A percentile compares a stretch with the other conserved stretches of the same genome.
Evolutionary conservation across 2,113 vertebrate genomes (phyloP).

Genomic region (Struthio camelus): DNA sequence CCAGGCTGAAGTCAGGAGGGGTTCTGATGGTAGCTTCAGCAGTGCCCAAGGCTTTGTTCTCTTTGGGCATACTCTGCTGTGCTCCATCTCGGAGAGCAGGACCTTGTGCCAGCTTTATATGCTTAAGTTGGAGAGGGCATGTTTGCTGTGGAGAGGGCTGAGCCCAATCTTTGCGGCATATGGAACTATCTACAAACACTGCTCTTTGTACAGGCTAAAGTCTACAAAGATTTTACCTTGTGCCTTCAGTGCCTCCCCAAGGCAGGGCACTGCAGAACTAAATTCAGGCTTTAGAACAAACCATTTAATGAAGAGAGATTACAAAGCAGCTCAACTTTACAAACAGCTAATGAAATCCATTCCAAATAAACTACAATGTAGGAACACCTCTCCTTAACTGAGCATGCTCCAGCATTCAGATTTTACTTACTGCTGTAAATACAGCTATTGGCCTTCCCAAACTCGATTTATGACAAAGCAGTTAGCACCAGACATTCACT

Average conservation of each 20-base stretch:
- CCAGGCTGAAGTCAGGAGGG: not conserved
- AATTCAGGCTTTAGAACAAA: not conserved
- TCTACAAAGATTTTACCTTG: not conserved
- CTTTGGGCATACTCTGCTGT: not conserved
- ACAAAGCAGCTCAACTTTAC: not conserved
- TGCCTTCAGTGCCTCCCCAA: not conserved
- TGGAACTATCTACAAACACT: not conserved
- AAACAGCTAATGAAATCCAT: not conserved
- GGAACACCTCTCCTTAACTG: not conserved
- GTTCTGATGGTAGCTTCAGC: not conserved
- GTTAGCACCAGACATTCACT: not conserved
- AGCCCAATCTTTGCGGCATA: not conserved
- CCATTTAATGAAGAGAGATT: not conserved
- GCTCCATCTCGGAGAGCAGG: rapidly evolving
- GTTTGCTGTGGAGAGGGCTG: not conserved
- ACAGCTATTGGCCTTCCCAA: not conserved
- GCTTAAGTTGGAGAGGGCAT: not conserved
- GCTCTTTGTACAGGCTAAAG: not conserved
- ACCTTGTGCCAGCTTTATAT: not conserved
- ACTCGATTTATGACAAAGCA: not conserved
- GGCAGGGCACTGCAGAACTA: not conserved
- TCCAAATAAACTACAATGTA: not conserved
- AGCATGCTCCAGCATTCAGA: not conserved
- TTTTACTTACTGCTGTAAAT: not conserved
- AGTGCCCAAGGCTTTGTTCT: not conserved